Conservation (phyloP, 2,888 invertebrate species). For the Cremastobaeus sp. region DNA sequence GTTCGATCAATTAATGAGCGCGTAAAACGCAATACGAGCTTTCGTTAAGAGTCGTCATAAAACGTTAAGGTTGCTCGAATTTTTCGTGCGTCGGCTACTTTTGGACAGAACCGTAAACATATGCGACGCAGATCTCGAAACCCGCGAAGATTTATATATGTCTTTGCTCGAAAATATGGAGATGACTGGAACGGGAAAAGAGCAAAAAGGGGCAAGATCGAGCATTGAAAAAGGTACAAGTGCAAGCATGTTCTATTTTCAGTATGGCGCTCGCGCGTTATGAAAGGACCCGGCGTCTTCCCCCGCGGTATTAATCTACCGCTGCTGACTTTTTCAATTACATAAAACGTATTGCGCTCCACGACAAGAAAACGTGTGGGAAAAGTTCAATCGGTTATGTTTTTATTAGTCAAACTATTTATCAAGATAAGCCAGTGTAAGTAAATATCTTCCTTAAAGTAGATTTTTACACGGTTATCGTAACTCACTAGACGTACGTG, state of each 20-base stretch:
- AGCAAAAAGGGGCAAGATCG: slow-evolving; percentile 39
- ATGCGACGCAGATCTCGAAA: slow-evolving; percentile 57
- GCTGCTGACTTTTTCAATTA: slow-evolving; percentile 54
- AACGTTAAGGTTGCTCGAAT: slow-evolving; percentile 33
- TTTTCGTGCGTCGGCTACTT: slow-evolving; percentile 54
- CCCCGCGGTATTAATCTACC: slow-evolving; percentile 55
- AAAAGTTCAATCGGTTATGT: slow-evolving; percentile 57
- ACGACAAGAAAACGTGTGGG: slow-evolving; percentile 57
- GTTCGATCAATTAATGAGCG: slow-evolving; percentile 9
- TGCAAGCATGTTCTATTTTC: slow-evolving; percentile 47
- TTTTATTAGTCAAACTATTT: slow-evolving; percentile 56
- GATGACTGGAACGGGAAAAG: slow-evolving; percentile 18
- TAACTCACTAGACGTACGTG: slow-evolving; percentile 51
- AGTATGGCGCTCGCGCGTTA: slow-evolving; percentile 51
- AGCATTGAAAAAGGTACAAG: slow-evolving; percentile 50
- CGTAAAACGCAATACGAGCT: background rate
- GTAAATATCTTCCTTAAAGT: slow-evolving; percentile 52
- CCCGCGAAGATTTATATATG: slow-evolving; percentile 55
- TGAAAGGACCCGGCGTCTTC: slow-evolving; percentile 55
- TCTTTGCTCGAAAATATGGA: slow-evolving; percentile 55
- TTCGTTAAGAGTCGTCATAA: slow-evolving; percentile 32
- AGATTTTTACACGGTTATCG: slow-evolving; percentile 56
- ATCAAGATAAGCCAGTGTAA: slow-evolving; percentile 59
- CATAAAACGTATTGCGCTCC: slow-evolving; percentile 55
- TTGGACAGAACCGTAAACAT: slow-evolving; percentile 51